A percentile compares a stretch with the other conserved stretches of the same genome.
These are phyloP conservation scores for Pteronura brasiliensis DNA, from an alignment of 2,113 vertebrate species.

Conservation along the genomic window DNA sequence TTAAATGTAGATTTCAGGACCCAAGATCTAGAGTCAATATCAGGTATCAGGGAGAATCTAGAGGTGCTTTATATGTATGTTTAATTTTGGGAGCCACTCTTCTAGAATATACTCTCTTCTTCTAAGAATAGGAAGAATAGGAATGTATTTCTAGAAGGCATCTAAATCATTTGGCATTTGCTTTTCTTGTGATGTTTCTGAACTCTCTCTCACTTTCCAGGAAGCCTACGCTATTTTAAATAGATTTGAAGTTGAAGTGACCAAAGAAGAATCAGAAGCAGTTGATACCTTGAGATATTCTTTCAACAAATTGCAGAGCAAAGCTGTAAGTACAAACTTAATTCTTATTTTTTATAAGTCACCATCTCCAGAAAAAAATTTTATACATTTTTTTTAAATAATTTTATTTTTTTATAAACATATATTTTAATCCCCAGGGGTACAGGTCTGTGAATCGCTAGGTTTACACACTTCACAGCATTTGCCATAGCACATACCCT, in stretches of 20 bases:
- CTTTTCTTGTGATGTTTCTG: conserved; percentile 20
- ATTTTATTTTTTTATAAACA: too few relatives aligned
- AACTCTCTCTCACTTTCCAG: conserved; percentile 69
- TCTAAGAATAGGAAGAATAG: background rate
- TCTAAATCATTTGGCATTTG: background rate
- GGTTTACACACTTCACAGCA: too few relatives aligned
- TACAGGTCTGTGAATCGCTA: too few relatives aligned
- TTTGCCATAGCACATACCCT: too few relatives aligned
- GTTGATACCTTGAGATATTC: conserved; percentile 85
- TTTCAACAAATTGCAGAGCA: conserved; percentile 84
- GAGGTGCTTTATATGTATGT: background rate
- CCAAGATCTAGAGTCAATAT: background rate
- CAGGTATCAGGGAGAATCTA: background rate
- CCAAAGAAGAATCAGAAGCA: conserved; percentile 86
- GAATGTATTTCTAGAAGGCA: background rate
- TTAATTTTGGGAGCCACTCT: background rate
- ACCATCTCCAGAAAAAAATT: background rate
- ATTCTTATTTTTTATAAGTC: background rate
- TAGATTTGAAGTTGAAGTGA: conserved; percentile 84
- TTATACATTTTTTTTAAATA: too few relatives aligned
- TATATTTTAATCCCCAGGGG: too few relatives aligned
- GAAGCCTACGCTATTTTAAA: conserved; percentile 88
- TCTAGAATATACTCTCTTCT: background rate
- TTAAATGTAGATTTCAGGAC: background rate
- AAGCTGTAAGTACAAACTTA: conserved; percentile 84